These are phyloP conservation scores for Austrolebias charrua DNA, from an alignment of 2,797 vertebrate species.

Conservation along the genomic window DNA sequence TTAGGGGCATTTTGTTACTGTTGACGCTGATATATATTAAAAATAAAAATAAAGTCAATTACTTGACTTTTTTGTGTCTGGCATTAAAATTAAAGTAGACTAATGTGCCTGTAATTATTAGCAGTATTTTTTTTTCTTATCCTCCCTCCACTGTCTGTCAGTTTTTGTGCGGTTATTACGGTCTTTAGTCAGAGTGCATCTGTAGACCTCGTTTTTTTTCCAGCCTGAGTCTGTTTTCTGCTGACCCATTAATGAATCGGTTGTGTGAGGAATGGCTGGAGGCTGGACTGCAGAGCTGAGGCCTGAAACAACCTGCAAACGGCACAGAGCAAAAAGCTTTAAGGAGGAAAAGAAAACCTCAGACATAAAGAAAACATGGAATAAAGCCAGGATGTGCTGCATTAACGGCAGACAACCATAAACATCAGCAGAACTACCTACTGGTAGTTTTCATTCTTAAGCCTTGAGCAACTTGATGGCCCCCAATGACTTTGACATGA, in stretches of 20 bases:
- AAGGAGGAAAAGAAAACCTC: constrained; percentile 20
- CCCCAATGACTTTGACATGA: constrained; percentile 38
- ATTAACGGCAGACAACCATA: background rate
- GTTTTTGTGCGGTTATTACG: constrained; percentile 50
- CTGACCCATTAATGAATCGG: constrained; percentile 58
- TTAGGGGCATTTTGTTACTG: constrained; percentile 6
- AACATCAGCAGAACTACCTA: constrained; percentile 25
- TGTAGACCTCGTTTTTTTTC: constrained; percentile 27
- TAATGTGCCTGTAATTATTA: constrained; percentile 55
- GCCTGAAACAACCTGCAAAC: constrained; percentile 46
- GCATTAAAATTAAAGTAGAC: constrained; percentile 42
- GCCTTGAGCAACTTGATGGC: constrained; percentile 21
- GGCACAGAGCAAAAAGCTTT: constrained; percentile 28
- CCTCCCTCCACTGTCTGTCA: constrained; percentile 5
- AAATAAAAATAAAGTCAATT: no score
- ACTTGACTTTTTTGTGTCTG: constrained; percentile 41
- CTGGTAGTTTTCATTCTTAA: background rate
- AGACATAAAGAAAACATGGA: constrained; percentile 28
- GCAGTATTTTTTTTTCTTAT: constrained; percentile 36
- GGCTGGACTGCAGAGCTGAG: constrained; percentile 51
- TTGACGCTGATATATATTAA: constrained; percentile 24
- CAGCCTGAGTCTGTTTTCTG: constrained; percentile 43
- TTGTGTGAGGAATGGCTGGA: constrained; percentile 46
- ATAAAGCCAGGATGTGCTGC: constrained; percentile 19
- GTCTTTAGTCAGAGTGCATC: constrained; percentile 39